Evolutionary conservation across 2,888 invertebrate species (phyloP), one percentile per base, ranked within the genome.

Genomic region (Dynastes grantii): DNA sequence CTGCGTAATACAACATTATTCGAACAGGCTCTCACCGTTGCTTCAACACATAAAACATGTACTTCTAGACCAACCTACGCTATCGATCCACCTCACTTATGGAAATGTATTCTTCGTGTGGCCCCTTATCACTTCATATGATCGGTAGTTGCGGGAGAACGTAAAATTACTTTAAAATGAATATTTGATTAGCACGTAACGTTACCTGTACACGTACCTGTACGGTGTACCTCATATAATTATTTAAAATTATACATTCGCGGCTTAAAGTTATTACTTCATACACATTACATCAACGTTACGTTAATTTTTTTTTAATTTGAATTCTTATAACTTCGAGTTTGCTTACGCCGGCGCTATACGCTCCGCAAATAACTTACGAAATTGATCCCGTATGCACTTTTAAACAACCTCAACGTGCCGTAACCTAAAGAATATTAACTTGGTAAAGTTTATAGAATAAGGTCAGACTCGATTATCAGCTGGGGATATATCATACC

Each of bases 81-180:
- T 73, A 73, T 73, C 58, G 73, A 73, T 73, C 73, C 58, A 40
- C 73, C 40, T 73, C 61, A 73, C 32, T 29, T 58, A 73, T 73
- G 73, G 58, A 73, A 73, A 73, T 73, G 51, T 73, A 58, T 73
- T 73, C 73, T 55, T 73, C 58, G 40, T 73, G 73, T 61, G 16
- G 9, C 11, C 16, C 11, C n/a, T 73, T 73, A 73, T 73, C 73
- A 53, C 37, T 58, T 40, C 58, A 40, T 58, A 9, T 37, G 22
- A 73, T 73, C 73, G 37, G 58, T 27, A 73, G 58, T 40, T 73
- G 40, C 73, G 51, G 16, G 73, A 73, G 73, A 73, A 73, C 73
- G 22, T 58, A 73, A 73, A 58, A 73, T 73, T 73, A 58, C 73
- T 73, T 32, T 58, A 73, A 67, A 73, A 73, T 73, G 58, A 58